Evolutionary conservation across 2,113 vertebrate species (phyloP), one percentile per base, ranked within the genome.

Genomic region (Mormyrus lacerda): DNA sequence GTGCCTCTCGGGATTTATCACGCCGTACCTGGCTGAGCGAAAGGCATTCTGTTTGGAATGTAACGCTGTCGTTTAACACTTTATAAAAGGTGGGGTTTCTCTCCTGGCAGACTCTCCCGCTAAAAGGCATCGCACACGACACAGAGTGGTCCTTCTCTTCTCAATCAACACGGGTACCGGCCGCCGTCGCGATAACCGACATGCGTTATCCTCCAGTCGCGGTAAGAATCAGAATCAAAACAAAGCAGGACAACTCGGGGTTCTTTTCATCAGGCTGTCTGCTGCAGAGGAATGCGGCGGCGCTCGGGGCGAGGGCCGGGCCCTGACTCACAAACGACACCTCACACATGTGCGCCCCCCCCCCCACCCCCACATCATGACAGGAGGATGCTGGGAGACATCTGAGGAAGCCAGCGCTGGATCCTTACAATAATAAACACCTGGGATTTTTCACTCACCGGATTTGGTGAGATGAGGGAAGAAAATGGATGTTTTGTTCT

Each of bases 351-450:
- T 88, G 91, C 51, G 39, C 27, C 86, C 89, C 4, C 65, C 89
- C 65, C 93, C 88, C 91, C 69, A n/a, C 39, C n/a, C 84, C 89
- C 15, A 47, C 91, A 89, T 0, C 92, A 61, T 89, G 85, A 92
- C 90, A 92, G 44, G 90, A 85, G 92, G 76, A 93, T 92, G 48
- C 47, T 89, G 83, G 90, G 92, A 90, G 90, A 93, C 93, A 89
- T 89, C 91, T 91, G 90, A 92, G 90, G 44, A 90, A 92, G 90
- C 7, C 84, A 93, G 86, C n/a, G 31, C 2, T 61, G 53, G 13
- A 85, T 90, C 93, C 91, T 94, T 93, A 91, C 87, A 95, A 96
- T 92, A 95, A 96, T 93, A 95, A 95, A 93, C 89, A 93, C 51
- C 48, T 87, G 44, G 90, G 89, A 85, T 9, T 89, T 87, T 90